Percentiles rank a stretch among this genome's conserved stretches.
Evolutionary conservation across 2,113 vertebrate species (phyloP).

Genomic region (Natator depressus): DNA sequence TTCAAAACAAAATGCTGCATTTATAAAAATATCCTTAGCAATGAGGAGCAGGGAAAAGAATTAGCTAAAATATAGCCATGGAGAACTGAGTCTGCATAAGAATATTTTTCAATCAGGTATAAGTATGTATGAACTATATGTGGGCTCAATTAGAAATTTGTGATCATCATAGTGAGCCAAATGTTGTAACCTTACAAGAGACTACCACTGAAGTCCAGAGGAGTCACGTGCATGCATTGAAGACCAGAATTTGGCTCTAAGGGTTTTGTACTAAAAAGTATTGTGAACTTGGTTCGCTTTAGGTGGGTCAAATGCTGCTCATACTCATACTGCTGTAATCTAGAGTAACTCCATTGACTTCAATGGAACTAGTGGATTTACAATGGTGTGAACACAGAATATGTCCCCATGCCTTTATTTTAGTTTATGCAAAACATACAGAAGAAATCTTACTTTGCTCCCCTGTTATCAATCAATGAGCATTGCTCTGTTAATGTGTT

Average conservation of each 20-base stretch:
- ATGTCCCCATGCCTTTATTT: background rate
- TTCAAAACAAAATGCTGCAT: background rate
- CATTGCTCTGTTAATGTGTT: constrained; percentile 66
- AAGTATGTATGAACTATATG: background rate
- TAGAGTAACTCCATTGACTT: background rate
- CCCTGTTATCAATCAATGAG: constrained; percentile 69
- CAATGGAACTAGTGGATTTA: constrained; percentile 58
- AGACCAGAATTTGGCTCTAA: background rate
- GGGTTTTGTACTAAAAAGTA: background rate
- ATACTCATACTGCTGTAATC: constrained; percentile 16
- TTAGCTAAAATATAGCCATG: background rate
- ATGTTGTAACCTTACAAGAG: background rate
- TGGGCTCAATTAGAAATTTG: background rate
- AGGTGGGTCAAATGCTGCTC: background rate
- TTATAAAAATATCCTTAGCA: background rate
- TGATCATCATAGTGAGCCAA: background rate
- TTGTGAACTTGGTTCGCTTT: background rate
- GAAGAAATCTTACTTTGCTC: constrained; percentile 52
- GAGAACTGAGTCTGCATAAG: background rate
- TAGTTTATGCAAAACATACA: constrained; percentile 47
- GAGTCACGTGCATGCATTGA: background rate
- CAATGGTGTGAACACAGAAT: constrained; percentile 44
- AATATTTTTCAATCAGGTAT: background rate
- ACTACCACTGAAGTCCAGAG: background rate
- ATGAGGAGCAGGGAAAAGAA: background rate